Evolutionary conservation across 2,797 vertebrate genomes (phyloP).

Genomic region (Eptatretus atami): DNA sequence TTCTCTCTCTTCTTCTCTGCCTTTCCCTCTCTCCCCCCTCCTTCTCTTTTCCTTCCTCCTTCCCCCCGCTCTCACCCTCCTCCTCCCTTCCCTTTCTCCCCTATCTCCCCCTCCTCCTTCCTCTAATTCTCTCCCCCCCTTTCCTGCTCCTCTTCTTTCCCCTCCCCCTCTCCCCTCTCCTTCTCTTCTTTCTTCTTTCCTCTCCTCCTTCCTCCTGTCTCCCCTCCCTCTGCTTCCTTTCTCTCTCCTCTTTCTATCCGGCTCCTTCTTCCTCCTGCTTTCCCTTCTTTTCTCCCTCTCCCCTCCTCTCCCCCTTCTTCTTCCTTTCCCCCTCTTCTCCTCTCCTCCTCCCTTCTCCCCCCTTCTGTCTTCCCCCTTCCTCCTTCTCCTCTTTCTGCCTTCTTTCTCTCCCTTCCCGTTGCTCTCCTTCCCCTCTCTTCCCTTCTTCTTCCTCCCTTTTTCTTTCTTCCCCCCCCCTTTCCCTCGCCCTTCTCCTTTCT

Average conservation of each 20-base stretch:
- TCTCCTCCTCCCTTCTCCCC: not conserved
- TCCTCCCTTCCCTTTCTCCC: not conserved
- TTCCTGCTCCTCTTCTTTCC: not conserved
- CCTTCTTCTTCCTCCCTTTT: not conserved
- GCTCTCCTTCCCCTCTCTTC: not conserved
- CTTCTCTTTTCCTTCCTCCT: not conserved
- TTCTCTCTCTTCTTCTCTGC: not conserved
- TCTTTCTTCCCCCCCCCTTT: not conserved
- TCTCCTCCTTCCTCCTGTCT: not conserved
- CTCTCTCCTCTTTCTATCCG: not conserved
- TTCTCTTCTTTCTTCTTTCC: not conserved
- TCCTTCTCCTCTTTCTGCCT: not conserved
- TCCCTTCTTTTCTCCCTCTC: not conserved
- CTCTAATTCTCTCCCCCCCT: not conserved
- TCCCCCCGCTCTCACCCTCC: not conserved
- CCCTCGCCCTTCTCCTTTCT: not conserved
- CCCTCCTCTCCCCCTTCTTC: not conserved
- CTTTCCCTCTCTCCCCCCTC: not conserved
- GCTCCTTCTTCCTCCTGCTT: not conserved
- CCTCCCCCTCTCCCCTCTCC: not conserved
- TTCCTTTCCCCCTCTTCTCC: not conserved
- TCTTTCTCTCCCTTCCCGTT: not conserved
- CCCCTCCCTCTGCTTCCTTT: not conserved
- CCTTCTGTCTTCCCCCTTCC: not conserved
- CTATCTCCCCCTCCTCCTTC: not conserved